Percentiles rank a stretch among this genome's conserved stretches.
phyloP scores from a whole-genome alignment of 2,888 invertebrate genomes.

The Brachylomia viminalis region DNA sequence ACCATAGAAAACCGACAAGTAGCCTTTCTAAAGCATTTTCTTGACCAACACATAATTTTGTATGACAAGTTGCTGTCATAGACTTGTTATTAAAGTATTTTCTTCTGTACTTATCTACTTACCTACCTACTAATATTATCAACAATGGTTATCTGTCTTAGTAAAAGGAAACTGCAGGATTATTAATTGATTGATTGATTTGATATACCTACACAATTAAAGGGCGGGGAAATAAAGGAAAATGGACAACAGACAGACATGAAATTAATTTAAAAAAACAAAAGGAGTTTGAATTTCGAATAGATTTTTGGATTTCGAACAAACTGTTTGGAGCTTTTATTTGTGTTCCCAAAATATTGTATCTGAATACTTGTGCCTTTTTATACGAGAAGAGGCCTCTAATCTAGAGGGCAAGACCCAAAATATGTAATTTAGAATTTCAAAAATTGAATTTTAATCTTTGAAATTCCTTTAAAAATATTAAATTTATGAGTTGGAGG shows the following conservation, averaged over 20 bases:
- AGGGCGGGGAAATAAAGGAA: not conserved
- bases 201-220: too few relatives aligned
- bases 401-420: too few relatives aligned
- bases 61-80: conserved; percentile 6
- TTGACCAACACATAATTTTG: conserved; percentile 21
- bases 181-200: too few relatives aligned
- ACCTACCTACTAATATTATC: conserved; percentile 2
- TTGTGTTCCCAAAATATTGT: not conserved
- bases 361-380: not conserved
- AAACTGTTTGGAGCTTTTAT: not conserved
- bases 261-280: not conserved
- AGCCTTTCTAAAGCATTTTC: conserved; percentile 21
- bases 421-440: not conserved
- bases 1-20: not conserved
- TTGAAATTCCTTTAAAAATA: too few relatives aligned
- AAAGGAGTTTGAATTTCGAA: not conserved
- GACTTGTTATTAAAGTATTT: conserved; percentile 12
- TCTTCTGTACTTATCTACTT: not conserved
- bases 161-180: not conserved
- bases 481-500: not conserved
- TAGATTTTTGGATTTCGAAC: not conserved
- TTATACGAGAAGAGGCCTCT: not conserved
- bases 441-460: not conserved
- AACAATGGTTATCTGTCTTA: conserved; percentile 14
- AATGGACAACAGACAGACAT: not conserved